Conservation (phyloP, 2,797 vertebrate genomes). For the Tenualosa ilisha region DNA sequence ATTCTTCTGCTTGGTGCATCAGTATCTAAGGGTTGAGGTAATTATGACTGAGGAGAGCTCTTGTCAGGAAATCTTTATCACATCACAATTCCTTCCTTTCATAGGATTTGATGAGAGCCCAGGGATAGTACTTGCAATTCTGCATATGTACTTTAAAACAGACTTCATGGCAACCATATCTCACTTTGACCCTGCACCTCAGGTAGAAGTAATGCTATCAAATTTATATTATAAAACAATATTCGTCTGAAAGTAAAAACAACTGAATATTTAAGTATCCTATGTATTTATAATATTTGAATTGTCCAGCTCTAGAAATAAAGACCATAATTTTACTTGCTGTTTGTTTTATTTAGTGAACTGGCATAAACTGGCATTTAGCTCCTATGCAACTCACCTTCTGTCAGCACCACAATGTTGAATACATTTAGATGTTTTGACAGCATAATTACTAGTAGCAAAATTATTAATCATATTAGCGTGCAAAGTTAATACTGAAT, state of each 20-base stretch:
- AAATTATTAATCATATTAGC: background rate
- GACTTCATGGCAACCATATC: background rate
- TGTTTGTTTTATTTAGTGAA: background rate
- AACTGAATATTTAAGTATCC: background rate
- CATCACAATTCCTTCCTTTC: constrained; percentile 19
- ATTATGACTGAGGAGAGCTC: constrained; percentile 17
- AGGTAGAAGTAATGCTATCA: background rate
- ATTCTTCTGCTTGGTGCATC: constrained; percentile 22
- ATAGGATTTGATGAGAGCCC: constrained; percentile 14
- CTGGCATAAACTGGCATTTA: background rate
- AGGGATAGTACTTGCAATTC: background rate
- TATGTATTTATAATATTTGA: background rate
- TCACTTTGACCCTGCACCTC: background rate
- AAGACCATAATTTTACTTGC: background rate
- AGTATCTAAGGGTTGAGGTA: constrained; percentile 1
- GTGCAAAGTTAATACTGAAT: background rate
- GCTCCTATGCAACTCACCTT: background rate
- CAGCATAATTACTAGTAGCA: background rate
- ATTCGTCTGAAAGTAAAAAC: background rate
- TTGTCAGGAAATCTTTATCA: constrained; percentile 13
- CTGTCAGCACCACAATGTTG: too few relatives aligned
- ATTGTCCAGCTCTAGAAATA: background rate
- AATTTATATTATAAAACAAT: background rate
- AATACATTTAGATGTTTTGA: background rate
- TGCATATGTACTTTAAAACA: background rate